Conservation (phyloP, 1,140 invertebrate species). For the Metaphire vulgaris region DNA sequence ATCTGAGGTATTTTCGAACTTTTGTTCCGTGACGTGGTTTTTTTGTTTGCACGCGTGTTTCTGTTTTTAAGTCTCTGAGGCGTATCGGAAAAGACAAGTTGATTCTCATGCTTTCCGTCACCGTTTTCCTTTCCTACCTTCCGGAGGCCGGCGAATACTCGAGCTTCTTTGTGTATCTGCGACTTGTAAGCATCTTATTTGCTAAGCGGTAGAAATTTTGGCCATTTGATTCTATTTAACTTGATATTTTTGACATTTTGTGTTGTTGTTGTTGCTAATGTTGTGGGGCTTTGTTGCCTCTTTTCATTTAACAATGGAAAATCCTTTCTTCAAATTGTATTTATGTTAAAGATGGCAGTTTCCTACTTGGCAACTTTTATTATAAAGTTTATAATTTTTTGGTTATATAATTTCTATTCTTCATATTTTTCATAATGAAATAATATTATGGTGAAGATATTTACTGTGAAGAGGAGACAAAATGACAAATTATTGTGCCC, state of each 20-base stretch:
- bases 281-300: background rate
- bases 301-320: no score
- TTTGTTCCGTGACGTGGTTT: background rate
- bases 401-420: no score
- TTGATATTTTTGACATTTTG: conserved; percentile 8
- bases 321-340: no score
- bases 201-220: background rate
- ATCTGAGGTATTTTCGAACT: background rate
- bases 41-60: no score
- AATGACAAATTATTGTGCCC: no score
- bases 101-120: conserved; percentile 90
- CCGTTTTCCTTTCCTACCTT: conserved; percentile 94
- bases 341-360: no score
- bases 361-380: no score
- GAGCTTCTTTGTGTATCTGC: conserved; percentile 98
- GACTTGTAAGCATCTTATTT: conserved; percentile 76
- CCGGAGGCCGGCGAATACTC: conserved; percentile 98
- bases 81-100: conserved; percentile 93
- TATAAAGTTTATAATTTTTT: no score
- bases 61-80: conserved; percentile 62
- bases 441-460: no score
- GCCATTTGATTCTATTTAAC: conserved; percentile 1
- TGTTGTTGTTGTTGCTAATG: background rate
- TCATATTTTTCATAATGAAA: no score
- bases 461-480: no score